A percentile compares a stretch with the other conserved stretches of the same genome.
phyloP scores from a whole-genome alignment of 2,113 vertebrate genomes.

The Spheniscus mendiculus region DNA sequence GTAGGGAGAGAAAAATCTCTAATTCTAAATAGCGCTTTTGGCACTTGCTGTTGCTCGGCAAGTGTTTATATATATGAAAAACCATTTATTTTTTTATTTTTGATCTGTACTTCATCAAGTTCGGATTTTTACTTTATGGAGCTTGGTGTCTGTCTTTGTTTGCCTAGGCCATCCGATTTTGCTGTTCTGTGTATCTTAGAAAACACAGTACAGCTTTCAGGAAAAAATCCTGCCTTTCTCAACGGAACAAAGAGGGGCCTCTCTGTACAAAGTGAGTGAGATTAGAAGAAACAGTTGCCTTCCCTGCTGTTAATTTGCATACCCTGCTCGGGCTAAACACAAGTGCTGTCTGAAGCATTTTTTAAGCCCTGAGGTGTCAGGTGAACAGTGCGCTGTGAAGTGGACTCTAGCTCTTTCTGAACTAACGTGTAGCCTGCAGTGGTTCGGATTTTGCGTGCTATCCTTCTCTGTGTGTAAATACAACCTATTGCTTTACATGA shows the following conservation, averaged over 20 bases:
- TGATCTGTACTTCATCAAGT: neutral
- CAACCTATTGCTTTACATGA: neutral
- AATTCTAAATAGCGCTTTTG: neutral
- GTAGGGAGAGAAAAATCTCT: neutral
- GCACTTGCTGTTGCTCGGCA: neutral
- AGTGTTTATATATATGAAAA: neutral
- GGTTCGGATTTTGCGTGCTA: fast-evolving
- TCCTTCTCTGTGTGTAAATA: neutral
- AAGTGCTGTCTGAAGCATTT: neutral
- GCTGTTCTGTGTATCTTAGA: neutral
- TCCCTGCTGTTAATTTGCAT: slow-evolving; percentile 15
- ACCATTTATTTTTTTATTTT: neutral
- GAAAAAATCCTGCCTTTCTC: slow-evolving; percentile 25
- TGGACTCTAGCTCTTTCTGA: neutral
- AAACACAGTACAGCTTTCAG: neutral
- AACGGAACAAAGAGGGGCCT: slow-evolving; percentile 27
- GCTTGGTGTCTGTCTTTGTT: neutral
- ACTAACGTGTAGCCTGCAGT: fast-evolving
- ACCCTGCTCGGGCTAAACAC: neutral
- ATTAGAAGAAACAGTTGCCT: slow-evolving; percentile 52
- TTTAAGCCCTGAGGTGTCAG: neutral
- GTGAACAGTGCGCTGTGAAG: neutral
- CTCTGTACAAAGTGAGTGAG: neutral
- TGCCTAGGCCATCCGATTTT: slow-evolving; percentile 17
- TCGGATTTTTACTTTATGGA: neutral